Base-by-base conservation (phyloP, 2,113 vertebrate species). In the Marcusenius ussheri region DNA sequence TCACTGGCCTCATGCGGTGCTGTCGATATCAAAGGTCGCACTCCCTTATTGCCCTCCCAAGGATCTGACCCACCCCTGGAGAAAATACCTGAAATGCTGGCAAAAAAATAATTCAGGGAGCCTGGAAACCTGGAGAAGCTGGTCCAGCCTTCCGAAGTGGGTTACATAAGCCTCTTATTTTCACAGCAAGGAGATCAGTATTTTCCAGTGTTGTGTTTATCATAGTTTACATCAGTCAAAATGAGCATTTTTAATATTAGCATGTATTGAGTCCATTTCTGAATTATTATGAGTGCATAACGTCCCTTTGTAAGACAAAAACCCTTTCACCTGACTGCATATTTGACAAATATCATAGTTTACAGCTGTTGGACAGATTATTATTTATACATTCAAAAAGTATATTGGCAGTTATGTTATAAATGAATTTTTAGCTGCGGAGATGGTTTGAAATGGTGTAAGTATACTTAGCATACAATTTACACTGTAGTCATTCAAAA, bases 1-100 rank as follows among this genome's bases (percentile, higher is more conserved):
- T n/a, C 62, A 31, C 93, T 93, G 93, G 90, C 90, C 93, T 91
- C 91, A 89, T 50, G 85, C 88, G 88, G 92, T 91, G 91, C 15
- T 70, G n/a, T 13, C 3, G 10, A 70, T 13, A 70, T 70, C n/a
- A 70, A 70, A 31, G 62, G 62, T 70, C 62, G 3, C 92, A 90
- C 83, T 91, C 92, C 91, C 90, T 90, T 90, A 53, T 70, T 70
- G 62, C 27, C 62, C 62, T 70, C 10, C 10, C 62, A 70, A 70
- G 10, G 24, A 27, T 66, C 58, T 62, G 58, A 62, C 21, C 58
- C 8, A 5, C 24, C 58, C 58, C 8, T n/a, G 8, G 3, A n/a
- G 58, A 66, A 66, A 66, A 66, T 66, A 66, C 24, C 58, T 66
- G 58, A 66, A 66, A 66, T 27, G 2, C 58, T 10, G n/a, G 24